A percentile compares a stretch with the other conserved stretches of the same genome.
phyloP scores from a whole-genome alignment of 2,888 invertebrate genomes.

The Proisotoma minuta region DNA sequence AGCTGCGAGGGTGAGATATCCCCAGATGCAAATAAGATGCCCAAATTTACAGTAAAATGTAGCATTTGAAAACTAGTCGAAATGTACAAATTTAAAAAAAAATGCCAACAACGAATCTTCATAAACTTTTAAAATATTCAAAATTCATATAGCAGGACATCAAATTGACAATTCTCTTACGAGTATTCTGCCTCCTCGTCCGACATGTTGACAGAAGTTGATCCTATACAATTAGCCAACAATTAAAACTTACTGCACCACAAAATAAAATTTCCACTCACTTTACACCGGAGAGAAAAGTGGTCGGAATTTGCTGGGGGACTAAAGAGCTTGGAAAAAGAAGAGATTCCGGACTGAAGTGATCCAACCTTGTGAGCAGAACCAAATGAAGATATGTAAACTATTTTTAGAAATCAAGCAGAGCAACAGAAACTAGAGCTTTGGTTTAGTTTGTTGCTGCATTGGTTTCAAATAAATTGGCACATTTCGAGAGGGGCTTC shows the following conservation, averaged over 20 bases:
- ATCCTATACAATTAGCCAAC: background rate
- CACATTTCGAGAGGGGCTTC: no score
- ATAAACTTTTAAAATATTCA: no score
- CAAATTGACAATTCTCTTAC: constrained; percentile 34
- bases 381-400: constrained; percentile 1
- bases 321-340: background rate
- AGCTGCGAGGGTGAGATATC: no score
- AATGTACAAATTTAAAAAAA: no score
- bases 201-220: constrained; percentile 30
- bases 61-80: no score
- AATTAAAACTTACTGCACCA: background rate
- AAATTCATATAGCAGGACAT: no score
- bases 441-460: no score
- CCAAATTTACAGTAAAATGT: no score
- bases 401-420: constrained; percentile 9
- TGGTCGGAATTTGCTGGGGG: background rate
- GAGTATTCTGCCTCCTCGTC: constrained; percentile 43
- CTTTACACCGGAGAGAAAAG: background rate
- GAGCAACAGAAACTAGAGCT: no score
- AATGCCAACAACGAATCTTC: no score
- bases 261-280: background rate
- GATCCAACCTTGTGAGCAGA: background rate
- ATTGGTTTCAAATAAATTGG: no score
- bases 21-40: no score
- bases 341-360: constrained; percentile 13